Conservation (phyloP, 1,140 invertebrate genomes). For the Zaprionus lachaisei region DNA sequence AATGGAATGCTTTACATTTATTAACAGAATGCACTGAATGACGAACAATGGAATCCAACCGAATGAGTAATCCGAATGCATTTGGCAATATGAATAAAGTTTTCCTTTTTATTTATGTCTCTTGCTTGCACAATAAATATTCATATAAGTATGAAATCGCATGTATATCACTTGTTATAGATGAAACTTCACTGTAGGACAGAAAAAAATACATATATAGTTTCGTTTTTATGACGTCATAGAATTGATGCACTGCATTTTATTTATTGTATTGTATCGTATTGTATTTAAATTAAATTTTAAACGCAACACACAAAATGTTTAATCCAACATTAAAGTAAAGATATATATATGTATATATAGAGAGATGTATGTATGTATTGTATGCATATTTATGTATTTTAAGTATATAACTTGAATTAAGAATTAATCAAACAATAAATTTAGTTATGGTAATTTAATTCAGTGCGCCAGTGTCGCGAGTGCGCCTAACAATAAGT, state of each 20-base stretch:
- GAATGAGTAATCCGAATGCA: slow-evolving; percentile 28
- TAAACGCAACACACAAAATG: slow-evolving; percentile 79
- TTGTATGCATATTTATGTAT: slow-evolving; percentile 38
- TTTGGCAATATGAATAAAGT: slow-evolving; percentile 63
- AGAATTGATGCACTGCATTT: slow-evolving; percentile 66
- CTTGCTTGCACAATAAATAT: slow-evolving; percentile 38
- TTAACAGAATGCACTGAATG: background rate
- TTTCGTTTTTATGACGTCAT: slow-evolving; percentile 64
- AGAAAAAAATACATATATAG: slow-evolving; percentile 41
- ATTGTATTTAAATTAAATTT: slow-evolving; percentile 76
- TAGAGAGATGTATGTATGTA: slow-evolving; percentile 15
- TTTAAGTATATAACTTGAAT: slow-evolving; percentile 44
- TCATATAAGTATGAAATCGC: slow-evolving; percentile 26
- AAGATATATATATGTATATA: slow-evolving; percentile 34
- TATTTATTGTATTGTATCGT: slow-evolving; percentile 58
- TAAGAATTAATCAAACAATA: slow-evolving; percentile 52
- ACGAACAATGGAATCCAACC: background rate
- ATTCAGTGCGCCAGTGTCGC: slow-evolving; percentile 41
- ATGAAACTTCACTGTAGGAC: slow-evolving; percentile 7
- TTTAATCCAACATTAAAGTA: slow-evolving; percentile 75
- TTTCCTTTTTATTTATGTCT: slow-evolving; percentile 55
- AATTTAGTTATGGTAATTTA: slow-evolving; percentile 52
- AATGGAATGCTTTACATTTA: background rate
- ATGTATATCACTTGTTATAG: slow-evolving; percentile 65
- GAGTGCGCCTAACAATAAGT: slow-evolving; percentile 66